A percentile compares a stretch with the other conserved stretches of the same genome.
These are phyloP conservation scores for Geotrupes spiniger DNA, from an alignment of 2,888 invertebrate genomes.

Conservation along the genomic window DNA sequence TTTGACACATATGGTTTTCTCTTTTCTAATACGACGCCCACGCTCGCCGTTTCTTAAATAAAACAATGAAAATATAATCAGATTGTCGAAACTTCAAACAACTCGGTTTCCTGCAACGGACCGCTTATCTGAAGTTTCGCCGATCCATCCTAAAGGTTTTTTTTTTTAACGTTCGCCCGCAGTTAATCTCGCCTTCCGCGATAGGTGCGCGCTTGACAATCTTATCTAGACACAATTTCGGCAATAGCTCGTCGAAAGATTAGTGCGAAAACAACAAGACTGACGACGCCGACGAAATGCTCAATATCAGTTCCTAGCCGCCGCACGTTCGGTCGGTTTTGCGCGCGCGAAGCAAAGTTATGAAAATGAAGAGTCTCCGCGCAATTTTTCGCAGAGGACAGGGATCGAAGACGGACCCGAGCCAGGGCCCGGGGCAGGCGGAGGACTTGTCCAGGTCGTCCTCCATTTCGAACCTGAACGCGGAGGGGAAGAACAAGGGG, in stretches of 20 bases:
- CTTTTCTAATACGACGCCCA: too few species aligned
- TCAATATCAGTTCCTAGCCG: too few species aligned
- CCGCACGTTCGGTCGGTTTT: neutral
- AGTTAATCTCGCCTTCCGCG: neutral
- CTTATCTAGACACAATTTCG: neutral
- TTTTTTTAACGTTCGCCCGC: too few species aligned
- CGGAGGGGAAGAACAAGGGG: constrained; percentile 56
- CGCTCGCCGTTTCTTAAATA: too few species aligned
- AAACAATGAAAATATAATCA: too few species aligned
- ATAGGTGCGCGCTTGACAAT: neutral
- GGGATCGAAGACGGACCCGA: constrained; percentile 55
- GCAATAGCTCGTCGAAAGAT: neutral
- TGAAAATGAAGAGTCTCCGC: constrained; percentile 88
- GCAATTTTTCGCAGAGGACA: constrained; percentile 88
- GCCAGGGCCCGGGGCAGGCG: constrained; percentile 26
- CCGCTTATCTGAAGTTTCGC: too few species aligned
- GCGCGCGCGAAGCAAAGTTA: constrained; percentile 26
- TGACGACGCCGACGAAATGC: neutral
- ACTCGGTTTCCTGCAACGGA: too few species aligned
- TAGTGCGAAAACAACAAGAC: neutral
- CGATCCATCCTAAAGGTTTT: too few species aligned
- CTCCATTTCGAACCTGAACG: constrained; percentile 64
- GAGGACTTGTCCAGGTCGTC: constrained; percentile 59
- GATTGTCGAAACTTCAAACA: too few species aligned
- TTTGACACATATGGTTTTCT: too few species aligned